Base-by-base conservation (phyloP, 2,113 vertebrate species). In the Rhizomys pruinosus region DNA sequence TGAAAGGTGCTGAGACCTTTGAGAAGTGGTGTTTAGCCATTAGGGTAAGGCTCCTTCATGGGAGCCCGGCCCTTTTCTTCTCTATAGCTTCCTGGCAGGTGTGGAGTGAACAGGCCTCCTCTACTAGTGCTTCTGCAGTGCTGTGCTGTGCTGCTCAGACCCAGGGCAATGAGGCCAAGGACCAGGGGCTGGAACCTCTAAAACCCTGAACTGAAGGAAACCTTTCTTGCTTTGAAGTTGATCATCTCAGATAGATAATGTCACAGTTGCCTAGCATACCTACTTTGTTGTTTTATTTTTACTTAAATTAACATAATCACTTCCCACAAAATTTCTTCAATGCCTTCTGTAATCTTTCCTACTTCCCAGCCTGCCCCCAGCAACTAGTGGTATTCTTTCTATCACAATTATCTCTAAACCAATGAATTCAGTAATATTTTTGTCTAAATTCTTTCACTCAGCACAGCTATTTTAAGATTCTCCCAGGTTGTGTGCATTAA, bases 401-500 rank as follows among this genome's bases (percentile, higher is more conserved):
- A 20, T 69, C 52, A 44, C 23, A n/a, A 11, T 27, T 81, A 63
- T 74, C 29, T 37, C 12, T 25, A 37, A 20, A 76, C 47, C 47
- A 27, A 63, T 89, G 23, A 85, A 63, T 27, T 69, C 66, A 69
- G n/a, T n/a, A 59, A 71, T 91, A 44, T 68, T 84, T 89, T 84
- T 73, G 15, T 91, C 57, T 47, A 22, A 81, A 61, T 88, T 93
- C 32, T 82, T 87, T 64, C 61, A 64, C 66, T 88, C 64, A 73
- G 55, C 57, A 47, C 39, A 73, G n/a, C 79, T 95, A 89, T 91
- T 92, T 92, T 85, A 84, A 91, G 73, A 80, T 91, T 63, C 74
- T 39, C 34, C 34, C 73, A 69, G 52, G n/a, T 69, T 32, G 34
- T n/a, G 3, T 44, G 23, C 19, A 64, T 85, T 74, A 80, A 86